A percentile compares a stretch with the other conserved stretches of the same genome.
These are phyloP conservation scores for Deladenus siricidicola DNA, from an alignment of 2,888 invertebrate genomes.

Conservation along the genomic window DNA sequence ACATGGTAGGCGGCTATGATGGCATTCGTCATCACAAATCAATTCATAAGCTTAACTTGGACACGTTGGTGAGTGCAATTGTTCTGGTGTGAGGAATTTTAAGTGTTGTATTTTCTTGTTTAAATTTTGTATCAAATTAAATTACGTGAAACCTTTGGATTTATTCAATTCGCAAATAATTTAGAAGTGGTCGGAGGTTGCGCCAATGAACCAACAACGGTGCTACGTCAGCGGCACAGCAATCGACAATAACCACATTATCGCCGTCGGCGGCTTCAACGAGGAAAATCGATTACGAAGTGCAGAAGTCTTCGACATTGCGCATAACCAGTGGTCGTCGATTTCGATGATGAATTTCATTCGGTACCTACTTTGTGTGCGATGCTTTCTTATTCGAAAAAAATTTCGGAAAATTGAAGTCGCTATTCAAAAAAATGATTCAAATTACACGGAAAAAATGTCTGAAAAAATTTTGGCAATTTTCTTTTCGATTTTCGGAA, in stretches of 20 bases:
- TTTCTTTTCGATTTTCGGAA: not conserved
- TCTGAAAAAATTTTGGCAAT: not conserved
- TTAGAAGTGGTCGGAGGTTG: slow-evolving; percentile 9
- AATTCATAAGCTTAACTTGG: slow-evolving; percentile 75
- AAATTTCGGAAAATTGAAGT: slow-evolving; percentile 5
- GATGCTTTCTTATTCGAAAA: not conserved
- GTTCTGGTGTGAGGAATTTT: too few species aligned
- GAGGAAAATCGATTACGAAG: slow-evolving; percentile 11
- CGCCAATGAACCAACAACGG: slow-evolving; percentile 19
- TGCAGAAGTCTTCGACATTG: slow-evolving; percentile 21
- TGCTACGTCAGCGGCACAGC: slow-evolving; percentile 22
- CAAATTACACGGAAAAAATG: too few species aligned
- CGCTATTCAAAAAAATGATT: not conserved
- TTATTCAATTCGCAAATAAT: too few species aligned
- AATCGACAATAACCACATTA: slow-evolving; percentile 18
- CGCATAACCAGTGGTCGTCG: slow-evolving; percentile 17
- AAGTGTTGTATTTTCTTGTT: too few species aligned
- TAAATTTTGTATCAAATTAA: too few species aligned
- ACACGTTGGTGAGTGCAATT: slow-evolving; percentile 52
- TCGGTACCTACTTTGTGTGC: slow-evolving; percentile 8
- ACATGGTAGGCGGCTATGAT: slow-evolving; percentile 58
- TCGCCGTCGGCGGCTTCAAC: slow-evolving; percentile 27
- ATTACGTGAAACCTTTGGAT: too few species aligned
- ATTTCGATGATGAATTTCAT: slow-evolving; percentile 18
- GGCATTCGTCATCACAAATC: slow-evolving; percentile 56